Percentiles rank a stretch among this genome's conserved stretches.
phyloP scores from a whole-genome alignment of 2,888 invertebrate species.

The Luperina testacea region DNA sequence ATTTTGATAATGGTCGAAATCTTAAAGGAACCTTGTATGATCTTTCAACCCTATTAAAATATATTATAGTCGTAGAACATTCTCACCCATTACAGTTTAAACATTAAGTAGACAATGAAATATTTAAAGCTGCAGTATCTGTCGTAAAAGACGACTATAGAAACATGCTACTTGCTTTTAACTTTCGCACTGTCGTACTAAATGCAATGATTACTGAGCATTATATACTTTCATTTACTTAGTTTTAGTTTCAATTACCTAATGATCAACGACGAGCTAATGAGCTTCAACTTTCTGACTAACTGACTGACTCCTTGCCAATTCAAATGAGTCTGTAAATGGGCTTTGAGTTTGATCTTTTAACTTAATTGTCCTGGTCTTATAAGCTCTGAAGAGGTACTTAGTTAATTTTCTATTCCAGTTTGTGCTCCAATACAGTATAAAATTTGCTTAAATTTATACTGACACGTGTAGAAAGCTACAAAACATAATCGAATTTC shows the following conservation, averaged over 20 bases:
- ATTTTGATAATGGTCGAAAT: background rate
- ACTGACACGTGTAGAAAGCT: background rate
- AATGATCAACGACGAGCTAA: background rate
- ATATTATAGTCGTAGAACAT: slow-evolving; percentile 1
- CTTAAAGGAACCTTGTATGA: no score
- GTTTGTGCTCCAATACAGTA: background rate
- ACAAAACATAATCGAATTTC: background rate
- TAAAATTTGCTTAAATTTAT: background rate
- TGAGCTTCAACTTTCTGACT: background rate
- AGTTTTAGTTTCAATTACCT: background rate
- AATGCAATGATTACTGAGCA: background rate
- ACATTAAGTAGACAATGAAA: slow-evolving; percentile 17
- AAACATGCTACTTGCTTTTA: slow-evolving; percentile 1
- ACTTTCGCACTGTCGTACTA: background rate
- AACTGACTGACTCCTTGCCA: background rate
- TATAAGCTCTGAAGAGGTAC: background rate
- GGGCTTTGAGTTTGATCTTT: background rate
- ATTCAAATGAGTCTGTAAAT: background rate
- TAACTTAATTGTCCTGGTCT: background rate
- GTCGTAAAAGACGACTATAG: slow-evolving; percentile 19
- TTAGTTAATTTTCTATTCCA: background rate
- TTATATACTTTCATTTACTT: background rate
- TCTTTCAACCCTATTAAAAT: slow-evolving; percentile 6
- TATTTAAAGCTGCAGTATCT: slow-evolving; percentile 21
- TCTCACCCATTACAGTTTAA: slow-evolving; percentile 19